Base-by-base conservation (phyloP, 2,113 vertebrate species). In the Xyrauchen texanus region DNA sequence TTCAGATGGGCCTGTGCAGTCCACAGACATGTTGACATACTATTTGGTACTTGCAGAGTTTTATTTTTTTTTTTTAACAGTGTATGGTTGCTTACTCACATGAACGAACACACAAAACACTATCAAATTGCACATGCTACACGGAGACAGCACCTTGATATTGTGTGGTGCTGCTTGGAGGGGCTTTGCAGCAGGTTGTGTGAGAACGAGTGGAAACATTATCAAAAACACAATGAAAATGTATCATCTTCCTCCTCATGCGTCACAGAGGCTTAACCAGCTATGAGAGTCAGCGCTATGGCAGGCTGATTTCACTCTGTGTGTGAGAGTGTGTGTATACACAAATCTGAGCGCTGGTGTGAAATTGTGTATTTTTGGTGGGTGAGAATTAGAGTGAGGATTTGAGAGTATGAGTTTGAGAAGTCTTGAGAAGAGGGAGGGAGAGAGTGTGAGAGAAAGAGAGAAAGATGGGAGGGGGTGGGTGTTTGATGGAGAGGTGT, bases 221-320 rank as follows among this genome's bases (percentile, higher is more conserved):
- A 74, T 74, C 78, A 80, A 57, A 67, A 42, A 7, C 78, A 42
- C 53, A 57, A 49, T 55, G 57, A 67, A 81, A 75, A 75, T 61
- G 64, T 68, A 44, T 81, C 79, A 68, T 58, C 72, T 83, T 63
- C 61, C 44, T 83, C 61, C 44, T 83, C 63, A 55, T 60, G 71
- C 71, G 65, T 82, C 69, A 70, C 42, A 52, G 21, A n/a, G 16
- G 64, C 61, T 44, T 62, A 55, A 57, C 46, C 10, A 52, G 67
- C 49, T 64, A 45, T n/a, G 7, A 21, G 55, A 60, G 16, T 13
- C 45, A 60, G 62, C 51, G 21, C 21, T 34, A 34, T 34, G 21
- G 21, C 21, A 34, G 21, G 21, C 21, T 34, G 21, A 34, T 34
- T 34, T 34, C 21, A 34, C 21, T 34, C 21, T 34, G 21, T 1